phyloP scores from a whole-genome alignment of 1,140 invertebrate species.

The Bombus sibiricus region DNA sequence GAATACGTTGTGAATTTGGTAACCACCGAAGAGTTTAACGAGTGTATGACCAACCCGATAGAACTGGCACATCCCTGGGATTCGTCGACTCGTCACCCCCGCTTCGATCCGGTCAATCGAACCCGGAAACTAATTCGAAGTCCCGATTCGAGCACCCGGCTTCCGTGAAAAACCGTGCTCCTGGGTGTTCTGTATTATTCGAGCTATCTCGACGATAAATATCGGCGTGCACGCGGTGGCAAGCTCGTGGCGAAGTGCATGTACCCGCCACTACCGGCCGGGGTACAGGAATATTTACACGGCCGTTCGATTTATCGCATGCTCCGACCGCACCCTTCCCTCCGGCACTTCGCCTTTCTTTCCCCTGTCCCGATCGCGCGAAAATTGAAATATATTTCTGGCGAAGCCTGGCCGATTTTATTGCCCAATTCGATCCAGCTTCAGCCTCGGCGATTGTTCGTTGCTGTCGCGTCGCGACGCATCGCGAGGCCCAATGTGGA shows the following conservation, averaged over 20 bases:
- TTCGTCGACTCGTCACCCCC: not conserved
- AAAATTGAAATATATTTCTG: conserved; percentile 70
- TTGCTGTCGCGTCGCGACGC: no score
- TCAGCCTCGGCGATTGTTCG: not conserved
- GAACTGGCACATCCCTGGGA: not conserved
- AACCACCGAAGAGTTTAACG: not conserved
- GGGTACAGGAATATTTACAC: conserved; percentile 62
- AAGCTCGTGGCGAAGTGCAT: conserved; percentile 30
- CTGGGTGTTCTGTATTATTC: conserved; percentile 59
- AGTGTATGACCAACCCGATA: not conserved
- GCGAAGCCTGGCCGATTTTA: conserved; percentile 55
- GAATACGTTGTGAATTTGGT: not conserved
- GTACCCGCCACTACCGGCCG: conserved; percentile 43
- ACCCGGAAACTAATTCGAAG: conserved; percentile 66
- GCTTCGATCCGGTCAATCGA: conserved; percentile 45
- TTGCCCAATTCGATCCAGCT: conserved; percentile 53
- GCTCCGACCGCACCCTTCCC: not conserved
- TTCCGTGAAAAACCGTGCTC: conserved; percentile 57
- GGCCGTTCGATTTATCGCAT: conserved; percentile 60
- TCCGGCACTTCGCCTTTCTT: not conserved
- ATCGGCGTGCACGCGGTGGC: conserved; percentile 36
- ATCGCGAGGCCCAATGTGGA: no score
- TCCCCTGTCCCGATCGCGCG: not conserved
- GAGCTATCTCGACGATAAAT: conserved; percentile 59
- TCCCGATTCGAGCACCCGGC: conserved; percentile 38